phyloP scores from a whole-genome alignment of 2,888 invertebrate genomes.

The Junonia oenone region DNA sequence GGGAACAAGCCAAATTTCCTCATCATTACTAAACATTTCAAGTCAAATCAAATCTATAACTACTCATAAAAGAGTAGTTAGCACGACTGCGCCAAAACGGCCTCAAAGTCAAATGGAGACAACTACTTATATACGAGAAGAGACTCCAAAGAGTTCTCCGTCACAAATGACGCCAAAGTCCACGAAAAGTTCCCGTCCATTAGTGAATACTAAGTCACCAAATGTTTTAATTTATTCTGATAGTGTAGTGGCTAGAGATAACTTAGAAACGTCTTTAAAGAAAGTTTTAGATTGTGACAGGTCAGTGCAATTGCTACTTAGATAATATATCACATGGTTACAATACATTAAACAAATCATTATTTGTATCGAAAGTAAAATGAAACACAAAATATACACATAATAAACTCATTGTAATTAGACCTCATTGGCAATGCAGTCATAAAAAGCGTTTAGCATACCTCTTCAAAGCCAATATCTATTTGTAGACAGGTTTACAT shows the following conservation, averaged over 20 bases:
- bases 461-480: not conserved
- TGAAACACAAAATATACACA: not conserved
- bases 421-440: not conserved
- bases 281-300: slow-evolving; percentile 85
- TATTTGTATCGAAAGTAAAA: no score
- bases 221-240: slow-evolving; percentile 91
- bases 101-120: slow-evolving; percentile 46
- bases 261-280: slow-evolving; percentile 84
- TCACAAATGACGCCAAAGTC: slow-evolving; percentile 61
- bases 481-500: not conserved
- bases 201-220: slow-evolving; percentile 84
- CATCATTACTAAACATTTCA: slow-evolving; percentile 68
- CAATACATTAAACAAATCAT: not conserved
- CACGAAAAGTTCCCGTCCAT: slow-evolving; percentile 70
- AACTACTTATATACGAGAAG: slow-evolving; percentile 50
- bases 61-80: slow-evolving; percentile 69
- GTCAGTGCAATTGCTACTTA: slow-evolving; percentile 55
- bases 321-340: not conserved
- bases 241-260: slow-evolving; percentile 85
- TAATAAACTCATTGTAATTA: not conserved
- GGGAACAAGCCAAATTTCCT: slow-evolving; percentile 65
- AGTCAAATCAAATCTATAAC: slow-evolving; percentile 74
- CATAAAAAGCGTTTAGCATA: not conserved
- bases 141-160: slow-evolving; percentile 42
- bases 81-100: slow-evolving; percentile 67